These are phyloP conservation scores for Scleropages formosus DNA, from an alignment of 2,797 vertebrate species.

Conservation along the genomic window DNA sequence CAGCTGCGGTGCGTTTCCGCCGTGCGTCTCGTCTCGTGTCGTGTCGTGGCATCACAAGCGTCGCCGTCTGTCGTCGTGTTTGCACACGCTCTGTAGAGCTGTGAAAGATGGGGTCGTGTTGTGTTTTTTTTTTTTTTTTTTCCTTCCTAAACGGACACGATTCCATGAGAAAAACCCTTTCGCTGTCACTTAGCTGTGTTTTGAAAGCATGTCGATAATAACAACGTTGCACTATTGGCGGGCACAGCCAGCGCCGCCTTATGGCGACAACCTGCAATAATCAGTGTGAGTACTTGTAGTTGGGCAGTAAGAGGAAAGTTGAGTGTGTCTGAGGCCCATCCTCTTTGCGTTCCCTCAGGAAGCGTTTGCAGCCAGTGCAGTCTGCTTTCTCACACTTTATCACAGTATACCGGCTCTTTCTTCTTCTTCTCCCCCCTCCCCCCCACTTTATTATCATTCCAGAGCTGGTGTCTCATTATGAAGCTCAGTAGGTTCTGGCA, in stretches of 20 bases:
- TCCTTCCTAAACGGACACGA: neutral
- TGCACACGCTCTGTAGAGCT: too few relatives aligned
- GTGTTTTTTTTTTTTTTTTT: neutral
- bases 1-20: neutral
- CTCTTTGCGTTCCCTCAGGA: conserved; percentile 32
- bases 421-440: too few relatives aligned
- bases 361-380: conserved; percentile 19
- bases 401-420: neutral
- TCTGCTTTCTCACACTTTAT: neutral
- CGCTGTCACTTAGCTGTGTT: neutral
- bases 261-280: conserved; percentile 22
- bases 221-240: conserved; percentile 14
- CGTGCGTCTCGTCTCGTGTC: neutral
- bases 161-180: neutral
- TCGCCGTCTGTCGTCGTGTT: too few relatives aligned
- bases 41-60: too few relatives aligned
- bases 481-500: neutral
- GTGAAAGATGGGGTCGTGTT: too few relatives aligned
- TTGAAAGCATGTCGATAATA: conserved; percentile 10
- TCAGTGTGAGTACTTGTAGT: neutral
- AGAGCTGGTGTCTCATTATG: neutral
- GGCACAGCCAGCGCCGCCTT: neutral
- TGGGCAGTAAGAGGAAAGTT: neutral
- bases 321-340: neutral
- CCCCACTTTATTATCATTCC: neutral